Evolutionary conservation across 2,888 invertebrate species (phyloP).

Genomic region (Melipona beecheii): DNA sequence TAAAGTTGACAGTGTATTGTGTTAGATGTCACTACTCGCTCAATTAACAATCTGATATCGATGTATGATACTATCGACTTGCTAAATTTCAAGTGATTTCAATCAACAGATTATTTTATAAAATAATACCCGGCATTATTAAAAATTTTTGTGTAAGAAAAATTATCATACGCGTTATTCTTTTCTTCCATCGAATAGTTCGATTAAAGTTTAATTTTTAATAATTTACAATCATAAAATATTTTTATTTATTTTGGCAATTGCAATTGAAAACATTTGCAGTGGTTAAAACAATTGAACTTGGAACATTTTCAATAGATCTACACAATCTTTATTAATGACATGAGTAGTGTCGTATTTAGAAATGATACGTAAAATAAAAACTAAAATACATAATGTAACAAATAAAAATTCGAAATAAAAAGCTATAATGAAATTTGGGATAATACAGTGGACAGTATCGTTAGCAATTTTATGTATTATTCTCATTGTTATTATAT

Average conservation of each 20-base stretch:
- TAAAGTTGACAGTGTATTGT: not conserved
- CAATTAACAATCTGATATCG: conserved; percentile 2
- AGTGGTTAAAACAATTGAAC: conserved; percentile 22
- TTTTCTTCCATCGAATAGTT: not conserved
- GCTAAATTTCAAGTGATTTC: not conserved
- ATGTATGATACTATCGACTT: not conserved
- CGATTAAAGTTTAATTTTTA: not conserved
- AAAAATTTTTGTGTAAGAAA: not conserved
- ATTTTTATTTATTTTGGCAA: not conserved
- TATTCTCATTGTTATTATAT: conserved; percentile 48
- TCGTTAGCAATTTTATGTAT: conserved; percentile 47
- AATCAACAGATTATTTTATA: not conserved
- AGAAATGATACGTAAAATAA: too few species aligned
- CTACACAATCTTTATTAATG: not conserved
- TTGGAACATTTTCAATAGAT: not conserved
- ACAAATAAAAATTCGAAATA: not conserved
- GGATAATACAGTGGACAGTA: conserved; percentile 54
- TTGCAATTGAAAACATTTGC: conserved; percentile 11
- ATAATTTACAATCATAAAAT: not conserved
- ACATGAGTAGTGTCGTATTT: too few species aligned
- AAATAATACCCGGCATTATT: not conserved
- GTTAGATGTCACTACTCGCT: conserved; percentile 49
- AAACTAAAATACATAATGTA: too few species aligned
- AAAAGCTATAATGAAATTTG: not conserved
- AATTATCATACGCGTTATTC: too few species aligned